phyloP scores from a whole-genome alignment of 2,888 invertebrate species.

The Euzetes globulus region DNA sequence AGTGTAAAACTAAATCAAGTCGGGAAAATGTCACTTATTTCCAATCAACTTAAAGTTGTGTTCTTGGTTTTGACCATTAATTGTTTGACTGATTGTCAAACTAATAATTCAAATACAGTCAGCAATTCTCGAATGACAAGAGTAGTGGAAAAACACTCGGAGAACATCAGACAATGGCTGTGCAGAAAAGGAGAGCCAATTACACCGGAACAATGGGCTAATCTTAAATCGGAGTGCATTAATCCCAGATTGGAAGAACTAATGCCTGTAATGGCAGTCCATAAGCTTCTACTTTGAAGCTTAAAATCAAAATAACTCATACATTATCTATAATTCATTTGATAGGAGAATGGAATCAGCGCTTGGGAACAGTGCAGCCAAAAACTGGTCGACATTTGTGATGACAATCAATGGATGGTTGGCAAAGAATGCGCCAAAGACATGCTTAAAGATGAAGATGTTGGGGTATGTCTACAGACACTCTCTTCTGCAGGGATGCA shows the following conservation, averaged over 20 bases:
- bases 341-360: constrained; percentile 2
- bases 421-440: constrained; percentile 5
- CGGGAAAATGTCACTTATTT: background rate
- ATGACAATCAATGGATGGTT: constrained; percentile 3
- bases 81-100: background rate
- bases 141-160: background rate
- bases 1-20: no score
- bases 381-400: background rate
- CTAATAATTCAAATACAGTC: background rate
- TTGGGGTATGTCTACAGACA: background rate
- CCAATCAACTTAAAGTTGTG: background rate
- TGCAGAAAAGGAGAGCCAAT: constrained; percentile 6
- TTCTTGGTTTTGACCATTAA: background rate
- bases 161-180: background rate
- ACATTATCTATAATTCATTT: background rate
- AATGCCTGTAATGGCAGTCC: background rate
- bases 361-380: constrained; percentile 1
- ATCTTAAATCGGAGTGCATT: constrained; percentile 10
- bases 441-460: background rate
- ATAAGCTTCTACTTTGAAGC: background rate
- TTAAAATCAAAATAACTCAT: background rate
- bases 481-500: no score
- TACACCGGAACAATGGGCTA: background rate
- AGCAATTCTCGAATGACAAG: background rate
- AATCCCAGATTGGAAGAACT: constrained; percentile 16